These are phyloP conservation scores for Antheraea pernyi DNA, from an alignment of 1,140 invertebrate genomes.

Conservation along the genomic window DNA sequence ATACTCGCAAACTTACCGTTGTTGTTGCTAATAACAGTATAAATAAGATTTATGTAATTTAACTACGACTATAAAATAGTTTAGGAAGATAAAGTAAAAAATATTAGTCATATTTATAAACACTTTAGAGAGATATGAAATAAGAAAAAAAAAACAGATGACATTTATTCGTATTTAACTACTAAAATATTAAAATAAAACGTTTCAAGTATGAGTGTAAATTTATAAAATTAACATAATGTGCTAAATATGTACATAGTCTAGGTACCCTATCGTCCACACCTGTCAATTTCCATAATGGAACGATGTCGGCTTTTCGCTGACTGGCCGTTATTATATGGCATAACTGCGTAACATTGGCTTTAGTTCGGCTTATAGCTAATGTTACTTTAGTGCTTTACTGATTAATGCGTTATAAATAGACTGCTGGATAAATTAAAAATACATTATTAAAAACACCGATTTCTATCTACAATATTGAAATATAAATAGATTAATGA, in stretches of 20 bases:
- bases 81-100: no score
- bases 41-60: no score
- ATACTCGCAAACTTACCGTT: no score
- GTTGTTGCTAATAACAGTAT: no score
- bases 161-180: background rate
- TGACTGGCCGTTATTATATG: conserved; percentile 53
- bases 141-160: no score
- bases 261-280: conserved; percentile 27
- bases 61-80: no score
- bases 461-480: no score
- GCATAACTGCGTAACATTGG: conserved; percentile 28
- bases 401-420: background rate
- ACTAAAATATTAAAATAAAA: background rate
- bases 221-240: background rate
- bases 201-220: background rate
- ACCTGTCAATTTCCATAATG: conserved; percentile 68
- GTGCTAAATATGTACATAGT: conserved; percentile 13
- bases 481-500: conserved; percentile 1
- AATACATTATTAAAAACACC: no score
- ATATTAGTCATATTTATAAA: no score
- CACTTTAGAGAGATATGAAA: no score
- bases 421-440: background rate
- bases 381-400: background rate
- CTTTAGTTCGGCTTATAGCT: background rate
- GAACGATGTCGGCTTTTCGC: conserved; percentile 40